Conservation (phyloP, 2,797 vertebrate genomes). For the Spondyliosoma cantharus region DNA sequence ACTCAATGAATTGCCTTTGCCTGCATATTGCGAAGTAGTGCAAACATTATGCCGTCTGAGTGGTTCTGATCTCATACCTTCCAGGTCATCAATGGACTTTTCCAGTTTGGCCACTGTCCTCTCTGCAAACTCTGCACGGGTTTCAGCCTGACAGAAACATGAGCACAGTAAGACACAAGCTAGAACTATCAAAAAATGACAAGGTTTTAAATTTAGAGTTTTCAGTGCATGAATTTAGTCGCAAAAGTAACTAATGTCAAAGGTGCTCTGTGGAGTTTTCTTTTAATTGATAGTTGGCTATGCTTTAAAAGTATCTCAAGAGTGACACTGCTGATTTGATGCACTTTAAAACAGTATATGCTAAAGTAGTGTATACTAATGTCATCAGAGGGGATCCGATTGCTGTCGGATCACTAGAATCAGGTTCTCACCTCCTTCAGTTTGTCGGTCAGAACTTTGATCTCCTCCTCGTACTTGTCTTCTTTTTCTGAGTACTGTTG, state of each 20-base stretch:
- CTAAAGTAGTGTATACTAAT: not conserved
- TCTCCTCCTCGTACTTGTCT: constrained; percentile 99
- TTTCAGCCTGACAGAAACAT: constrained; percentile 89
- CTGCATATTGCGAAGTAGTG: not conserved
- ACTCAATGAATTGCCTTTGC: not conserved
- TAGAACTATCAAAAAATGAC: not conserved
- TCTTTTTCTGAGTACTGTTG: constrained; percentile 98
- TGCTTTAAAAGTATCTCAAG: not conserved
- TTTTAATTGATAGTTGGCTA: no score
- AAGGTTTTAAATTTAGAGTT: not conserved
- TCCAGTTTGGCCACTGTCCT: constrained; percentile 98
- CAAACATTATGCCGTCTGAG: not conserved
- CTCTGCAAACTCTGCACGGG: constrained; percentile 98
- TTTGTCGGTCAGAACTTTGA: constrained; percentile 93
- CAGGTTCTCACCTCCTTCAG: constrained; percentile 85
- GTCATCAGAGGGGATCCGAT: not conserved
- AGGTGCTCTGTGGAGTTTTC: no score
- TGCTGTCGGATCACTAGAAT: not conserved
- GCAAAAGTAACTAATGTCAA: not conserved
- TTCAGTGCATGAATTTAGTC: not conserved
- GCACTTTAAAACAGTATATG: not conserved
- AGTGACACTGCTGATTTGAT: not conserved
- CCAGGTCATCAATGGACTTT: constrained; percentile 97
- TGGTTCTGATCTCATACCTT: constrained; percentile 87
- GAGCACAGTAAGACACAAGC: constrained; percentile 22